Evolutionary conservation across 2,113 vertebrate genomes (phyloP).

Genomic region (Synodontis membranacea): DNA sequence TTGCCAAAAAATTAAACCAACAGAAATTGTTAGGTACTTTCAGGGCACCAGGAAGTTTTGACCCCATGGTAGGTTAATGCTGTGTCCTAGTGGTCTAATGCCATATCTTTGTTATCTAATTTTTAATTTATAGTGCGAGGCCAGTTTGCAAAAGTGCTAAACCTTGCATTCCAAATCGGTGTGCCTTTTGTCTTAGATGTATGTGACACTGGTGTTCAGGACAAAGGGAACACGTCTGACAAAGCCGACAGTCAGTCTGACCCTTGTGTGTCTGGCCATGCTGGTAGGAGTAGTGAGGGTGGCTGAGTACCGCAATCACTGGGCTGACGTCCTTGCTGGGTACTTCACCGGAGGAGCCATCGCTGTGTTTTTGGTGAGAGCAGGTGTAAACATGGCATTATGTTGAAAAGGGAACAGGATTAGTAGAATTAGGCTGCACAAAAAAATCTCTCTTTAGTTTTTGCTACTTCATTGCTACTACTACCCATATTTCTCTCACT

Average conservation of each 20-base stretch:
- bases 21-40: background rate
- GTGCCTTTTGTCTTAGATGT: constrained; percentile 77
- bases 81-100: background rate
- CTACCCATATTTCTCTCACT: constrained; percentile 8
- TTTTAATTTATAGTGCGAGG: background rate
- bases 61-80: background rate
- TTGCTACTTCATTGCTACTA: background rate
- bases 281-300: constrained; percentile 87
- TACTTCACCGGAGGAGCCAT: constrained; percentile 85
- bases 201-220: constrained; percentile 83
- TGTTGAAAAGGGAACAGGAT: no score
- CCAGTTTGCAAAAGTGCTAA: background rate
- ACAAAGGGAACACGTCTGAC: constrained; percentile 87
- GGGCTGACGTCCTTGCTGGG: constrained; percentile 86
- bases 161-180: background rate
- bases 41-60: background rate
- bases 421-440: background rate
- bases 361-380: constrained; percentile 84
- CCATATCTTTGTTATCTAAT: background rate
- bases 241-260: constrained; percentile 85
- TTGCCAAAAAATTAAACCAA: background rate
- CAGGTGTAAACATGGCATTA: background rate
- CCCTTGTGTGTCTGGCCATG: constrained; percentile 83
- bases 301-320: constrained; percentile 89
- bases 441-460: constrained; percentile 22